Evolutionary conservation across 2,113 vertebrate genomes (phyloP), one percentile per base, ranked within the genome.

Genomic region (Oreochromis spilurus): DNA sequence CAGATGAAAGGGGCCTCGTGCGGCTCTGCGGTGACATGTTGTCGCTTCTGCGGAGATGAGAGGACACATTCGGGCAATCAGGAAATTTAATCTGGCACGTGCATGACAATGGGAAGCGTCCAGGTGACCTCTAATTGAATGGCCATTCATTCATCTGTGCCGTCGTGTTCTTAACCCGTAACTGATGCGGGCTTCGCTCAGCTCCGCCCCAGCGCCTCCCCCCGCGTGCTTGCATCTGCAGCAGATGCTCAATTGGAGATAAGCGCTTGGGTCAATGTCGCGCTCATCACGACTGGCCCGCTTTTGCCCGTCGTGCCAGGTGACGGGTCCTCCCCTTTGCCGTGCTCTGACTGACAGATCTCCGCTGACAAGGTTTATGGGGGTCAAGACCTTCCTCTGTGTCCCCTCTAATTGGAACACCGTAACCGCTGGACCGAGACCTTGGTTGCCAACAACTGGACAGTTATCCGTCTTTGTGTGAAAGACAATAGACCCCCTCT

Each of bases 211-310:
- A 1, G 38, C 58, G 4, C 81, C 85, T 77, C 54, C 86, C 80
- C 65, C 83, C 48, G 5, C 17, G 9, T 21, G 84, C 60, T 82
- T 48, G 88, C 89, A 91, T 91, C 88, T 78, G 89, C 93, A 90
- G 93, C 95, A 94, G 94, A 95, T 96, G 93, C 94, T 94, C 93
- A 92, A 94, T 95, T 78, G 81, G 85, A 91, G 94, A 95, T 93
- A 95, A 95, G 92, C 84, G 34, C 17, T 19, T 55, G 36, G 95
- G 95, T 94, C 94, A 94, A 93, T 95, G 94, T 93, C 89, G 79
- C 89, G 84, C 88, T 92, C 92, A 81, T 94, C 90, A 91, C 89
- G 14, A 55, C 72, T 5, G 50, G 70, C 89, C 85, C 4, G 40
- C 75, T 90, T 92, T 93, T 55, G 67, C 92, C 90, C 78, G 86